Evolutionary conservation across 2,888 invertebrate species (phyloP).

Genomic region (Magallana nippona): DNA sequence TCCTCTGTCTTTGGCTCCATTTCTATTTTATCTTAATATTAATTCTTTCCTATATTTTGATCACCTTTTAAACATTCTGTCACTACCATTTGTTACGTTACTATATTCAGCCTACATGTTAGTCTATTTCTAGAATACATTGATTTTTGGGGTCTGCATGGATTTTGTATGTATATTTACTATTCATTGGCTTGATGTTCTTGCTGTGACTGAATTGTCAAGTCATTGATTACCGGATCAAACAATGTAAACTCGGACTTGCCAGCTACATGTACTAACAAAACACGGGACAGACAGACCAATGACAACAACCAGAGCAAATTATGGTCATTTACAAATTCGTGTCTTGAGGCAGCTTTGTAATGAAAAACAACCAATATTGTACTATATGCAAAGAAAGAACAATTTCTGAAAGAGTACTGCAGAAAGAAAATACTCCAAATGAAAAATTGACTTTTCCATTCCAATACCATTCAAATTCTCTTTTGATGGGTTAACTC

Average conservation of each 20-base stretch:
- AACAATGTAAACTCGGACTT: background rate
- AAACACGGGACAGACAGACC: too few relatives aligned
- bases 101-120: too few relatives aligned
- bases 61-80: background rate
- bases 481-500: too few relatives aligned
- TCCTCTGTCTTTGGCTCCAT: background rate
- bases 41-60: background rate
- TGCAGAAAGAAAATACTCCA: too few relatives aligned
- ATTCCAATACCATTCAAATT: too few relatives aligned
- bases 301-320: too few relatives aligned
- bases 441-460: too few relatives aligned
- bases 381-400: too few relatives aligned
- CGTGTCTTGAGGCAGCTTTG: too few relatives aligned
- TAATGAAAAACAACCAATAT: too few relatives aligned
- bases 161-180: background rate
- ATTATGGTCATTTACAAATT: too few relatives aligned
- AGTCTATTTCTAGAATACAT: background rate
- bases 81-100: background rate
- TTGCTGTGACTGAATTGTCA: slow-evolving; percentile 2
- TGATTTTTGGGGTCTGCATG: background rate
- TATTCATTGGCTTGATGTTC: background rate
- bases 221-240: slow-evolving; percentile 28
- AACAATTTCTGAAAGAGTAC: too few relatives aligned
- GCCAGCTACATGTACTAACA: background rate
- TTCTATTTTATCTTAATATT: background rate